phyloP scores from a whole-genome alignment of 2,797 vertebrate genomes.

The Cirrhinus mrigala region DNA sequence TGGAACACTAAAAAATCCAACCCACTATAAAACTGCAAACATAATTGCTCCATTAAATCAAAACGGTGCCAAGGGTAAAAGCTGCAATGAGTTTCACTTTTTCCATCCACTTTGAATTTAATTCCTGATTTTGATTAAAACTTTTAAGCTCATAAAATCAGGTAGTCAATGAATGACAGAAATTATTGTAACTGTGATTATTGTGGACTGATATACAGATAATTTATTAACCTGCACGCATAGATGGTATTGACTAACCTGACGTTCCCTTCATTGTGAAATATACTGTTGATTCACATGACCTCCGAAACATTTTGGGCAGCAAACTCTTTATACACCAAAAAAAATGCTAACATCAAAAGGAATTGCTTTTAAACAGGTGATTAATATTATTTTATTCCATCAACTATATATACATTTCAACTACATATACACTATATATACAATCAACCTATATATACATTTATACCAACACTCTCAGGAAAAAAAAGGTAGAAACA shows the following conservation, averaged over 20 bases:
- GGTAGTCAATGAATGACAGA: background rate
- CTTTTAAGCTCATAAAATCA: background rate
- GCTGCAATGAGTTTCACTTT: background rate
- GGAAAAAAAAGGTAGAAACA: too few species aligned
- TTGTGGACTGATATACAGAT: background rate
- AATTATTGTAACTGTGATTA: background rate
- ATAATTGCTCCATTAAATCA: background rate
- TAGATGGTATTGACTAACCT: background rate
- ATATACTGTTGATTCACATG: slow-evolving; percentile 10
- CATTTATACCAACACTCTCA: background rate
- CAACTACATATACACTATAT: too few species aligned
- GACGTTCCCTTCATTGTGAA: background rate
- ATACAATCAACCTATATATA: background rate
- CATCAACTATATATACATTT: too few species aligned
- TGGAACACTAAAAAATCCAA: background rate
- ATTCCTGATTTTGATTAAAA: background rate
- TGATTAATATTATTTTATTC: background rate
- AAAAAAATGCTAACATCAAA: background rate
- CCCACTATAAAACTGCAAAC: background rate
- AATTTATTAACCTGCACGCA: background rate
- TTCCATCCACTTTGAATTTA: background rate
- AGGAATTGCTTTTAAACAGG: background rate
- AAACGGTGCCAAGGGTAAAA: background rate
- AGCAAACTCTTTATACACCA: background rate
- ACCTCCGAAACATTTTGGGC: background rate